Evolutionary conservation across 2,113 vertebrate species (phyloP).

Genomic region (Pelodiscus sinensis): DNA sequence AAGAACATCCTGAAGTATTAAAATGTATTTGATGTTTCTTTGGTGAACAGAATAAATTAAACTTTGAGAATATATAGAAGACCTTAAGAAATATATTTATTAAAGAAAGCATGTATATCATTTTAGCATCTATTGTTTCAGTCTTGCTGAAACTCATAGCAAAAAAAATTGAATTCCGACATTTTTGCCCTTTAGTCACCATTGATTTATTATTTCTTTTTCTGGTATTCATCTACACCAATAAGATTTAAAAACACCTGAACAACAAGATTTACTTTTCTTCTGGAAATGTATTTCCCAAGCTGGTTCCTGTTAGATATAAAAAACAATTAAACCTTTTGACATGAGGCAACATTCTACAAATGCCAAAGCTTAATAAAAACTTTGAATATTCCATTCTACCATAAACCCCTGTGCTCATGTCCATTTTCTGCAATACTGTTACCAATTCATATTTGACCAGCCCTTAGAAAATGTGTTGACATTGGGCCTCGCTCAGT

Average conservation of each 20-base stretch:
- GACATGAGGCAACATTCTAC: neutral
- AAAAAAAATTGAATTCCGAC: neutral
- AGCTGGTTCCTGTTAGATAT: neutral
- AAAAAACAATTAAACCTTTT: neutral
- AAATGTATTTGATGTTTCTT: neutral
- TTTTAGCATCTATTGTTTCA: neutral
- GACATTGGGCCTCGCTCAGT: neutral
- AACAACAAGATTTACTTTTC: constrained; percentile 6
- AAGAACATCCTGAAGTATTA: neutral
- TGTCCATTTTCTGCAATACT: neutral
- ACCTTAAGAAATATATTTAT: neutral
- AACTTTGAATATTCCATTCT: neutral
- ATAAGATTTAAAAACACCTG: neutral
- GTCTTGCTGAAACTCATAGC: neutral
- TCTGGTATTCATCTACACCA: neutral
- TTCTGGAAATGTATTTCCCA: constrained; percentile 4
- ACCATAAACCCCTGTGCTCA: neutral
- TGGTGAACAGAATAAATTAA: neutral
- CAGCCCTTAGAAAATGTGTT: neutral
- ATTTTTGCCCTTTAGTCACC: constrained; percentile 31
- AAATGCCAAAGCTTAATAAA: neutral
- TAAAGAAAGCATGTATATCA: constrained; percentile 2
- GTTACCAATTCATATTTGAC: neutral
- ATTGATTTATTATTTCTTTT: neutral
- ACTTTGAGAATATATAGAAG: neutral